Base-by-base conservation (phyloP, 2,113 vertebrate species). In the Rafetus swinhoei region DNA sequence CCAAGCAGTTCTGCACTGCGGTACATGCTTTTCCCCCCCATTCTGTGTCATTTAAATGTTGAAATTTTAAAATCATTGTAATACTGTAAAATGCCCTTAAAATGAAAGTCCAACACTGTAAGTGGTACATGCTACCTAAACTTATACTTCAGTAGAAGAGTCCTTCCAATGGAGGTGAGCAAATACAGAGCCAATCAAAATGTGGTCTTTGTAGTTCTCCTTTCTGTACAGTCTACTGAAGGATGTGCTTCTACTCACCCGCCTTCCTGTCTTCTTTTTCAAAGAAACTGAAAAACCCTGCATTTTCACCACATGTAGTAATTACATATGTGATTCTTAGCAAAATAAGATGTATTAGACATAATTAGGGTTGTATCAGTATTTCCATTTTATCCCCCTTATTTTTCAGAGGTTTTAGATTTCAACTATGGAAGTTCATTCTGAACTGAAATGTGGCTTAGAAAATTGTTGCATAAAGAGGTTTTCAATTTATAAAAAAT, bases 191-290 rank as follows among this genome's bases (percentile, higher is more conserved):
- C 16, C 5, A 57, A 89, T 24, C 15, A 92, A 79, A 81, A 81
- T 86, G 84, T 69, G 35, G 11, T 82, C 77, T 85, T 88, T 29
- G 18, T 93, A 81, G 4, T 53, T 15, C 82, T 85, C 55, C 14
- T 90, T 95, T 81, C 81, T 91, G 74, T 79, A 87, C 56, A 25
- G 9, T 82, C 45, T 86, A n/a, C 21, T 81, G 65, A 88, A 92
- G 3, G 29, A 53, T 88, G 53, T 87, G 7, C 32, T 87, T 93
- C 77, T 56, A 88, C n/a, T 87, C 7, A 1, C 1, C 13, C 8
- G n/a, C 84, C 88, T 85, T 24, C 56, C 2, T 81, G n/a, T 96
- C 69, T 89, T 15, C 24, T 59, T 95, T 96, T 96, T 87, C 24
- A 85, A 90, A 6, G 6, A 90, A 94, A 86, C 89, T 32, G 29